These are phyloP conservation scores for Spilarctia lutea DNA, from an alignment of 2,888 invertebrate species.

Conservation along the genomic window DNA sequence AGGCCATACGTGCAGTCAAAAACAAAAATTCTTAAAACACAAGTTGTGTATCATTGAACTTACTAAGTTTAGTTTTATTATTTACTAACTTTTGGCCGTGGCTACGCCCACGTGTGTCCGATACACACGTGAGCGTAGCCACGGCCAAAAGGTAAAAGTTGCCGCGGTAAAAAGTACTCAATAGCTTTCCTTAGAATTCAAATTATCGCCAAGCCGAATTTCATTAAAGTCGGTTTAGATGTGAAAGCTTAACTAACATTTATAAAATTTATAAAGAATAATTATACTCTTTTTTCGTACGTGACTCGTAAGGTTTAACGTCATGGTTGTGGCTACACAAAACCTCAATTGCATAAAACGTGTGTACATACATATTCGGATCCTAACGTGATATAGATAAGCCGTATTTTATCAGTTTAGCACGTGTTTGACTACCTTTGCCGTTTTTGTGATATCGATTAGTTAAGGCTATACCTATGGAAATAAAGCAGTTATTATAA, in stretches of 20 bases:
- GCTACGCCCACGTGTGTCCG: too few species aligned
- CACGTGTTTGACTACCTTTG: slow-evolving; percentile 6
- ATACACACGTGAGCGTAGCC: too few species aligned
- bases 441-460: not conserved
- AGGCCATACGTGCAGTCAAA: too few species aligned
- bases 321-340: not conserved
- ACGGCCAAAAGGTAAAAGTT: too few species aligned
- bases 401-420: slow-evolving; percentile 10
- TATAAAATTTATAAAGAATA: not conserved
- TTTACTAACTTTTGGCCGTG: too few species aligned
- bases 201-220: too few species aligned
- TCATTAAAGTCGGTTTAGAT: too few species aligned
- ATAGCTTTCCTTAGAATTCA: too few species aligned
- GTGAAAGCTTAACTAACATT: not conserved
- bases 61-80: too few species aligned
- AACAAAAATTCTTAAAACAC: too few species aligned
- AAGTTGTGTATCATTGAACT: too few species aligned
- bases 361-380: slow-evolving; percentile 16
- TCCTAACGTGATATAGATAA: slow-evolving; percentile 33
- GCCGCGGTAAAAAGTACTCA: too few species aligned
- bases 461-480: not conserved
- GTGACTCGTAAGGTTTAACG: slow-evolving; percentile 5
- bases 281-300: not conserved
- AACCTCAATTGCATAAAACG: slow-evolving; percentile 25
- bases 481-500: not conserved